These are phyloP conservation scores for Dryadula phaetusa DNA, from an alignment of 2,888 invertebrate species.

Conservation along the genomic window DNA sequence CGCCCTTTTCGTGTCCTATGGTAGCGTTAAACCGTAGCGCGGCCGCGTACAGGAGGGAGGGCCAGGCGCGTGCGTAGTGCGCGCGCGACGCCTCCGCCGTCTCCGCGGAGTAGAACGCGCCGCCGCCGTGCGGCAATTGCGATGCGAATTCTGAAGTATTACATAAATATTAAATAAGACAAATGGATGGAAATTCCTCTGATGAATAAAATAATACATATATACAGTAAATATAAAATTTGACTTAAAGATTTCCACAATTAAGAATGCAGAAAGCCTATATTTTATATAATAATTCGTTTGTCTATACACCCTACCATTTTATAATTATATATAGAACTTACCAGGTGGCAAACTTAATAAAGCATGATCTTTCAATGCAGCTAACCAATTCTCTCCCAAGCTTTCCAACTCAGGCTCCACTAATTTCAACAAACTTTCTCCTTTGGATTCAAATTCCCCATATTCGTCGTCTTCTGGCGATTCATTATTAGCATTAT, in stretches of 20 bases:
- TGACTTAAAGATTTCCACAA: too few relatives aligned
- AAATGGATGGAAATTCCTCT: too few relatives aligned
- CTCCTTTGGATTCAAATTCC: conserved; percentile 90
- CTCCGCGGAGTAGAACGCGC: conserved; percentile 98
- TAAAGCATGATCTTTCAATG: conserved; percentile 97
- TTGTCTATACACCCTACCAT: too few relatives aligned
- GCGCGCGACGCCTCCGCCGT: conserved; percentile 96
- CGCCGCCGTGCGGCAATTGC: conserved; percentile 97
- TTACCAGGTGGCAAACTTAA: conserved; percentile 93
- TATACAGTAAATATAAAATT: too few relatives aligned
- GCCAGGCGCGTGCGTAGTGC: conserved; percentile 97
- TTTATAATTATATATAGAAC: conserved; percentile 40
- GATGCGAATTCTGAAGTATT: conserved; percentile 92
- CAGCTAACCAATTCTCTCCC: conserved; percentile 97
- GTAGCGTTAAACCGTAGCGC: conserved; percentile 86
- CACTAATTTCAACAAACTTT: conserved; percentile 94
- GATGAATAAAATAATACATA: too few relatives aligned
- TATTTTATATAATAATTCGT: too few relatives aligned
- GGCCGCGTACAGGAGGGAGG: conserved; percentile 96
- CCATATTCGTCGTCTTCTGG: conserved; percentile 86
- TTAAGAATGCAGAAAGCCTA: too few relatives aligned
- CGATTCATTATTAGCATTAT: conserved; percentile 58
- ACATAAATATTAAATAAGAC: too few relatives aligned
- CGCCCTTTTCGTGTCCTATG: background rate
- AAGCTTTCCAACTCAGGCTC: conserved; percentile 96